Evolutionary conservation across 1,140 invertebrate genomes (phyloP).

Genomic region (Aricia agestis): DNA sequence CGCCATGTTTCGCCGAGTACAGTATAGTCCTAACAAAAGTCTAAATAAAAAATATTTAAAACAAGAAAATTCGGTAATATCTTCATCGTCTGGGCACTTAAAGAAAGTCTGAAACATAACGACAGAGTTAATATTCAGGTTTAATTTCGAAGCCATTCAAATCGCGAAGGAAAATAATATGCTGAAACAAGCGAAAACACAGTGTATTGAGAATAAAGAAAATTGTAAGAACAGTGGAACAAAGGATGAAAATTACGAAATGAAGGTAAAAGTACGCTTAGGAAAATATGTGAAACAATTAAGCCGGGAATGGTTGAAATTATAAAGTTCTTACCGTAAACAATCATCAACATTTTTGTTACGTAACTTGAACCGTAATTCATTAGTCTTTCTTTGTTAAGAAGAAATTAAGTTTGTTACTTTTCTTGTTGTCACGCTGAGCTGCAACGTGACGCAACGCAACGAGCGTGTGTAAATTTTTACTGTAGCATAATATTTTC

Average conservation of each 20-base stretch:
- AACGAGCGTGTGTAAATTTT: too few relatives aligned
- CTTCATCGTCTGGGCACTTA: too few relatives aligned
- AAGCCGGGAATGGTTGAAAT: not conserved
- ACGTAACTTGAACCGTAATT: not conserved
- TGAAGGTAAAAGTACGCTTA: not conserved
- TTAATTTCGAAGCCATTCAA: conserved; percentile 3
- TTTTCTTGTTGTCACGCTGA: too few relatives aligned
- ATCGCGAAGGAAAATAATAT: conserved; percentile 5
- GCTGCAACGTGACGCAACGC: too few relatives aligned
- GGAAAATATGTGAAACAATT: conserved; percentile 11
- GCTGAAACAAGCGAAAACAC: not conserved
- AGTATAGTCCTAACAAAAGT: too few relatives aligned
- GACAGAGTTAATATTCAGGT: not conserved
- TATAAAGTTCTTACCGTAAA: not conserved
- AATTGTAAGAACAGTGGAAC: conserved; percentile 6
- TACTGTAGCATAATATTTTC: too few relatives aligned
- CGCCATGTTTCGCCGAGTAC: too few relatives aligned
- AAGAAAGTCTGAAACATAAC: not conserved
- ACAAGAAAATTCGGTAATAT: not conserved
- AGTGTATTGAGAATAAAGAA: not conserved
- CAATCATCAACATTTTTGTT: not conserved
- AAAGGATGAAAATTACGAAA: conserved; percentile 3
- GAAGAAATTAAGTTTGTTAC: too few relatives aligned
- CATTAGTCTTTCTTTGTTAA: not conserved
- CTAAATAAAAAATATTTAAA: not conserved